A percentile compares a stretch with the other conserved stretches of the same genome.
Conservation (phyloP, 2,113 vertebrate species). For the Peromyscus maniculatus region DNA sequence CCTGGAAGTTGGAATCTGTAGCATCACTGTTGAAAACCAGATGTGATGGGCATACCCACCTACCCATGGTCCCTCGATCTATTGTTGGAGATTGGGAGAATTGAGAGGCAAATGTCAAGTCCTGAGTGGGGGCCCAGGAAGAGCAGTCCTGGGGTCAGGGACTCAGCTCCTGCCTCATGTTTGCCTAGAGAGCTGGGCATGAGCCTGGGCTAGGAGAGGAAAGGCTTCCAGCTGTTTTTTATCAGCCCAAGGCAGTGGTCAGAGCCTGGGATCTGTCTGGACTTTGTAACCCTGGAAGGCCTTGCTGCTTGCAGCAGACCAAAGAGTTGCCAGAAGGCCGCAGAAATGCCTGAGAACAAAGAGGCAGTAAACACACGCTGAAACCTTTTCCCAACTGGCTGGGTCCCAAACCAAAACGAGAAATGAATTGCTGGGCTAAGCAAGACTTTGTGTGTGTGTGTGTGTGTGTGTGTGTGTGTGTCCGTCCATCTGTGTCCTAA, state of each 20-base stretch:
- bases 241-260: conserved; percentile 13
- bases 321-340: conserved; percentile 60
- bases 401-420: conserved; percentile 76
- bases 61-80: neutral
- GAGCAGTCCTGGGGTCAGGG: neutral
- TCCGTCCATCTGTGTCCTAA: neutral
- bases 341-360: conserved; percentile 75
- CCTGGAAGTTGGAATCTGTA: neutral
- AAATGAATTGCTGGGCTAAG: conserved; percentile 62
- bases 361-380: conserved; percentile 67
- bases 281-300: conserved; percentile 35
- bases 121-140: neutral
- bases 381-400: conserved; percentile 76
- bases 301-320: conserved; percentile 55
- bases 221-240: conserved; percentile 4
- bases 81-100: neutral
- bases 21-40: neutral
- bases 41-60: neutral
- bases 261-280: conserved; percentile 45
- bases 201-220: neutral
- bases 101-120: neutral
- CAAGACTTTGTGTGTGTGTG: neutral
- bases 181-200: conserved; percentile 47
- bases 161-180: neutral
- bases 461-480: neutral